Evolutionary conservation across 2,113 vertebrate genomes (phyloP).

Genomic region (Oncorhynchus keta): DNA sequence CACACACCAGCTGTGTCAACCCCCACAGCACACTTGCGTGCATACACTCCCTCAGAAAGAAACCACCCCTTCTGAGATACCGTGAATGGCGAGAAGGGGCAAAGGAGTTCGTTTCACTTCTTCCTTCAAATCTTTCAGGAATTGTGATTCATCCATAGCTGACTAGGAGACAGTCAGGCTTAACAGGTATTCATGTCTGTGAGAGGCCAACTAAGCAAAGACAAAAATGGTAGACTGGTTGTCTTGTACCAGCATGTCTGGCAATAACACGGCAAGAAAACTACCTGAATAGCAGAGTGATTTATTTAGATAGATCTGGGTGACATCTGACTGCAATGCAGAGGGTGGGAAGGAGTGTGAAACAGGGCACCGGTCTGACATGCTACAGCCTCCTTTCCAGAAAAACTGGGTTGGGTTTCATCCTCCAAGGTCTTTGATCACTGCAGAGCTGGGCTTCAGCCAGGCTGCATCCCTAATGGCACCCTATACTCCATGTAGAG

Average conservation of each 20-base stretch:
- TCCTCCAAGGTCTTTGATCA: neutral
- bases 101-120: constrained; percentile 45
- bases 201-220: neutral
- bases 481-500: too few relatives aligned
- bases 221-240: constrained; percentile 1
- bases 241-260: neutral
- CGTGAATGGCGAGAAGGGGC: constrained; percentile 9
- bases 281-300: neutral
- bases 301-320: constrained; percentile 16
- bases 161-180: neutral
- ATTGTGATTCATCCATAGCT: neutral
- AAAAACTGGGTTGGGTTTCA: constrained; percentile 24
- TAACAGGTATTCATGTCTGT: too few relatives aligned
- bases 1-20: constrained; percentile 16
- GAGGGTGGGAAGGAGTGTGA: neutral
- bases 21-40: neutral
- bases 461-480: too few relatives aligned
- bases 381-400: neutral
- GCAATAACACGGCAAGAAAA: neutral
- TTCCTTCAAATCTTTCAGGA: neutral
- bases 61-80: constrained; percentile 9
- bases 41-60: neutral
- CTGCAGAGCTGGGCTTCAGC: neutral
- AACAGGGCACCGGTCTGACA: neutral
- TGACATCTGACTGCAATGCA: constrained; percentile 9